Evolutionary conservation across 2,113 vertebrate genomes (phyloP).

Genomic region (Misgurnus anguillicaudatus): DNA sequence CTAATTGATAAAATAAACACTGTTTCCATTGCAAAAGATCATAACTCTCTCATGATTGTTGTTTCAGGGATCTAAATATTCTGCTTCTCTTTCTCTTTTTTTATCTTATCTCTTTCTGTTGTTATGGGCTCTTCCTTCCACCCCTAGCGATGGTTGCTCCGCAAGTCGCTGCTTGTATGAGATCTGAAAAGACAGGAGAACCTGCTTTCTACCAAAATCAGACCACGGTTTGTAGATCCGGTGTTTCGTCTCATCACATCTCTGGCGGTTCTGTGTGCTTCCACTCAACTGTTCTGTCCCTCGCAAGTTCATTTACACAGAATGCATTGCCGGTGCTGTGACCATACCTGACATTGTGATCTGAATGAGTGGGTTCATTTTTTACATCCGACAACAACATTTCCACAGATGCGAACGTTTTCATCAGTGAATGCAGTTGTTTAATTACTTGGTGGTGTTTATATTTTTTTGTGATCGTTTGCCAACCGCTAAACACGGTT

Average conservation of each 20-base stretch:
- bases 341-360: constrained; percentile 48
- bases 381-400: constrained; percentile 35
- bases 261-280: constrained; percentile 66
- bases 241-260: constrained; percentile 87
- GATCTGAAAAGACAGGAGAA: constrained; percentile 99
- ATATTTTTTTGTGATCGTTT: neutral
- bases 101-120: constrained; percentile 67
- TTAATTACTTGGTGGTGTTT: constrained; percentile 2
- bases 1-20: constrained; percentile 86
- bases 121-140: constrained; percentile 70
- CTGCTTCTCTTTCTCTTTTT: constrained; percentile 86
- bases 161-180: constrained; percentile 98
- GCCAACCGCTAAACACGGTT: neutral
- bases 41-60: constrained; percentile 86
- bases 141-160: constrained; percentile 96
- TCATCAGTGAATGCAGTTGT: constrained; percentile 15
- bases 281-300: constrained; percentile 78
- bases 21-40: constrained; percentile 90
- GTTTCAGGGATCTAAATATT: constrained; percentile 81
- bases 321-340: constrained; percentile 62
- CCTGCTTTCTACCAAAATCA: constrained; percentile 99
- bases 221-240: constrained; percentile 99
- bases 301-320: constrained; percentile 81
- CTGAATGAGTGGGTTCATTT: constrained; percentile 48
- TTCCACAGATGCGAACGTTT: constrained; percentile 18